Conservation (phyloP, 2,797 vertebrate genomes). For the Hozukius guyotensis region DNA sequence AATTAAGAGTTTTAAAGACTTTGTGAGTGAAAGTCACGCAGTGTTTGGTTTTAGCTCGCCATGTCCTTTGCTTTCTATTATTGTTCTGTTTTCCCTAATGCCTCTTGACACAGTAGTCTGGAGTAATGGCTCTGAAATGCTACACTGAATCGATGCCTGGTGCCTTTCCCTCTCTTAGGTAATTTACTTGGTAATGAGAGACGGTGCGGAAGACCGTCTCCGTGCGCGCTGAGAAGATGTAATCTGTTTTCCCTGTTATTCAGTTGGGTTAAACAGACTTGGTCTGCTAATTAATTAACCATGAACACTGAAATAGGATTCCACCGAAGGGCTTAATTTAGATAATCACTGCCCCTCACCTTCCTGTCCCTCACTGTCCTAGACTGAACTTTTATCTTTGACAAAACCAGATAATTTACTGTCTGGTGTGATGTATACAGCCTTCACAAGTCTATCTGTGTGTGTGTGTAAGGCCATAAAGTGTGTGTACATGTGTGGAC, state of each 20-base stretch:
- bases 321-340: slow-evolving; percentile 65
- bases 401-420: slow-evolving; percentile 19
- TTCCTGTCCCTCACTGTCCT: background rate
- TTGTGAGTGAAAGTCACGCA: slow-evolving; percentile 14
- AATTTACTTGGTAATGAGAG: slow-evolving; percentile 81
- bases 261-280: slow-evolving; percentile 53
- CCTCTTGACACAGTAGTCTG: slow-evolving; percentile 69
- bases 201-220: slow-evolving; percentile 62
- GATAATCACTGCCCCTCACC: slow-evolving; percentile 41
- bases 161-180: slow-evolving; percentile 76
- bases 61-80: slow-evolving; percentile 57
- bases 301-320: slow-evolving; percentile 61
- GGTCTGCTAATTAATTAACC: slow-evolving; percentile 78
- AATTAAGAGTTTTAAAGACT: slow-evolving; percentile 16
- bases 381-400: slow-evolving; percentile 43
- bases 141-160: slow-evolving; percentile 77
- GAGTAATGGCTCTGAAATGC: slow-evolving; percentile 76
- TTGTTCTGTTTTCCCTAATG: slow-evolving; percentile 62
- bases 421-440: slow-evolving; percentile 23
- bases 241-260: slow-evolving; percentile 73
- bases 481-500: slow-evolving; percentile 34
- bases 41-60: slow-evolving; percentile 31
- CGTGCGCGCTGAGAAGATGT: slow-evolving; percentile 50
- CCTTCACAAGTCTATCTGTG: background rate
- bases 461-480: slow-evolving; percentile 2